Evolutionary conservation across 2,797 vertebrate genomes (phyloP).

Genomic region (Aselliscus stoliczkanus): DNA sequence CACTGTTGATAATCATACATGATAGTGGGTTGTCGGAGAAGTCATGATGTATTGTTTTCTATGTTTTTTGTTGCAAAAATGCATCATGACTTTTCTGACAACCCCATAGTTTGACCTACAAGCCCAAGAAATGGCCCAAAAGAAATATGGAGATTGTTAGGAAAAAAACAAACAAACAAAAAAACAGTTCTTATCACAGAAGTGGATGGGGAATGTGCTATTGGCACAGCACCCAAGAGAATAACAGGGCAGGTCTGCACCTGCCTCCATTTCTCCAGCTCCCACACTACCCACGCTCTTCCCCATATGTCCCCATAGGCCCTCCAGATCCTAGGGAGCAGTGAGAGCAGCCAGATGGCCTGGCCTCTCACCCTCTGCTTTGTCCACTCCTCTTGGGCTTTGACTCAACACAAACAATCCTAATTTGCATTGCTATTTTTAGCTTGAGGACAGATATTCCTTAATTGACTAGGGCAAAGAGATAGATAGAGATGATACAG

Average conservation of each 20-base stretch:
- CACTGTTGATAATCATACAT: not conserved
- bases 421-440: constrained; percentile 4
- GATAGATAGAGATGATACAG: no score
- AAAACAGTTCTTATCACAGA: not conserved
- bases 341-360: constrained; percentile 57
- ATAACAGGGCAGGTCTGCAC: not conserved
- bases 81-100: no score
- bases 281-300: constrained; percentile 40
- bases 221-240: constrained; percentile 2
- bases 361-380: constrained; percentile 10
- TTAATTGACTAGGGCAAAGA: not conserved
- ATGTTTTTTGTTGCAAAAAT: no score
- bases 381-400: not conserved
- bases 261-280: not conserved
- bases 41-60: no score
- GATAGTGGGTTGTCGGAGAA: no score
- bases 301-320: constrained; percentile 46
- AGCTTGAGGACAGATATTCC: not conserved
- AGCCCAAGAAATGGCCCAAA: not conserved
- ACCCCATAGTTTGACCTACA: not conserved
- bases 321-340: not conserved
- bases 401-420: not conserved
- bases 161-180: not conserved
- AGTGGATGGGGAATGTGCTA: not conserved
- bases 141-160: not conserved